Evolutionary conservation across 1,140 invertebrate species (phyloP).

Genomic region (Calliphora vicina): DNA sequence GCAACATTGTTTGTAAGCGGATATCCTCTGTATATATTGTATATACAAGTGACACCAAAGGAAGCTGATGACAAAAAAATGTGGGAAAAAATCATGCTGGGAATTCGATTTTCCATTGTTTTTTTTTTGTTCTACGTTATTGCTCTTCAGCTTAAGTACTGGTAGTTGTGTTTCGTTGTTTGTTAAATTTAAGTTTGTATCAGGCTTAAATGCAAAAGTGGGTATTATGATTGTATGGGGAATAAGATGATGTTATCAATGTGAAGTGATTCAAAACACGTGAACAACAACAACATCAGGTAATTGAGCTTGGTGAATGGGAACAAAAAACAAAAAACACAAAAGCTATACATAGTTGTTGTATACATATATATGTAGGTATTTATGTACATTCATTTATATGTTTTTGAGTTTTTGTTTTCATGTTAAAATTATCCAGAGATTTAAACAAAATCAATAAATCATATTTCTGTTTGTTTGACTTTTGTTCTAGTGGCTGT

Average conservation of each 20-base stretch:
- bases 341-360: too few relatives aligned
- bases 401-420: background rate
- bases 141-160: too few relatives aligned
- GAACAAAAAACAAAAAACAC: too few relatives aligned
- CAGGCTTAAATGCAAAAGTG: background rate
- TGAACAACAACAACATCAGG: background rate
- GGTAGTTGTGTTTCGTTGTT: too few relatives aligned
- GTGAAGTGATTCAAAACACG: background rate
- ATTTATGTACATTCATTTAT: too few relatives aligned
- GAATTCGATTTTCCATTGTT: background rate
- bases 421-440: background rate
- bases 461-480: background rate
- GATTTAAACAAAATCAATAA: background rate
- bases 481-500: background rate
- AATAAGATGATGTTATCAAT: background rate
- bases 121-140: background rate
- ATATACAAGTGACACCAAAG: background rate
- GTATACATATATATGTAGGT: too few relatives aligned
- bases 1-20: background rate
- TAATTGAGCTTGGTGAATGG: background rate
- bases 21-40: background rate
- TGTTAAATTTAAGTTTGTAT: background rate
- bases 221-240: background rate
- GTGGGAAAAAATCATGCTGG: background rate
- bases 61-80: background rate